A percentile compares a stretch with the other conserved stretches of the same genome.
These are phyloP conservation scores for Tyrophagus putrescentiae DNA, from an alignment of 1,140 invertebrate species.

Conservation along the genomic window DNA sequence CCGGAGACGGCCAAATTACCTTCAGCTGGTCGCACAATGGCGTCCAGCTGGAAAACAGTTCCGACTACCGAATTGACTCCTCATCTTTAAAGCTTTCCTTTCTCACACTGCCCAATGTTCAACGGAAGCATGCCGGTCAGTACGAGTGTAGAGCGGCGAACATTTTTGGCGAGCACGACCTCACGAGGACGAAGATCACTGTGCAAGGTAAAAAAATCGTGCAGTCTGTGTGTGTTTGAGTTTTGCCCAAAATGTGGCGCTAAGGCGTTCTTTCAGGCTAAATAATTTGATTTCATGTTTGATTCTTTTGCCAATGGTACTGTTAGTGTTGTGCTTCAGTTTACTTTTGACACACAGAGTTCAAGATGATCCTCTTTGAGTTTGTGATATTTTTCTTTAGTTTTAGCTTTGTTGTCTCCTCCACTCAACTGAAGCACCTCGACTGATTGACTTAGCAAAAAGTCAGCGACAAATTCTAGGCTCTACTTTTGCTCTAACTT, in stretches of 20 bases:
- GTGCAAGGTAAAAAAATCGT: constrained; percentile 2
- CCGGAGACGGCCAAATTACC: neutral
- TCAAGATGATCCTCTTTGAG: neutral
- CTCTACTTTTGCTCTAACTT: neutral
- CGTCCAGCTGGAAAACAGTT: neutral
- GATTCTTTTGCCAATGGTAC: neutral
- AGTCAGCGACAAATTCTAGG: neutral
- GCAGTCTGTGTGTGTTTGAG: neutral
- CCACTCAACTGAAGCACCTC: too few species aligned
- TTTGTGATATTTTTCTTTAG: neutral
- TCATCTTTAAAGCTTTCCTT: constrained; percentile 44
- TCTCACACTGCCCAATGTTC: neutral
- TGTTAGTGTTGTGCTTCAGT: neutral
- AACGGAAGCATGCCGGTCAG: constrained; percentile 13
- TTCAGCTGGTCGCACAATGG: neutral
- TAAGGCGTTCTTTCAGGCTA: too few species aligned
- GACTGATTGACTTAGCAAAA: neutral
- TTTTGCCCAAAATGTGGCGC: neutral
- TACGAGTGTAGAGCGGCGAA: constrained; percentile 66
- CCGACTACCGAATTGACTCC: constrained; percentile 48
- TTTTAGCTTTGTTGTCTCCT: too few species aligned
- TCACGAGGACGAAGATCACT: constrained; percentile 63
- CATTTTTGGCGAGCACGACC: constrained; percentile 68
- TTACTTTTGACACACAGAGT: neutral
- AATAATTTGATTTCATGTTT: neutral